Evolutionary conservation across 2,888 invertebrate genomes (phyloP), one percentile per base, ranked within the genome.

Genomic region (Trissolcus brochymenae): DNA sequence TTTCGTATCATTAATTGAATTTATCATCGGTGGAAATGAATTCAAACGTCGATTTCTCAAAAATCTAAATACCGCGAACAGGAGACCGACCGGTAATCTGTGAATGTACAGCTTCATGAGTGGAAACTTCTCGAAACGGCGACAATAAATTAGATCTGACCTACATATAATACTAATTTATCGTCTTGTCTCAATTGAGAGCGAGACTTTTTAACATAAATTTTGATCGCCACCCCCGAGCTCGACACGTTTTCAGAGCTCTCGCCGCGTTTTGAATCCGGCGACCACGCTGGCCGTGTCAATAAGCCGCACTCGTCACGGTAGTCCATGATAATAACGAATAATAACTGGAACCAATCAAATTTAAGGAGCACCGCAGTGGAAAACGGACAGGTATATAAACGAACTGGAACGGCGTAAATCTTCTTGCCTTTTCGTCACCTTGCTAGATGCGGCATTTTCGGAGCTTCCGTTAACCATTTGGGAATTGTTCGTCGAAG

Each of bases 281-380:
- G 1, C 46, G 25, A 25, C 25, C 25, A 25, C 25, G 25, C 25
- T 25, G 25, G 25, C 35, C 9, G 72, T 72, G 76, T 17, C 77
- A 60, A 41, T 80, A 82, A 83, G 81, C 76, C 79, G 57, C 61
- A 82, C 81, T 35, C 67, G 86, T 84, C 83, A 86, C 84, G 86
- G 79, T 80, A 83, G 83, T 81, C 82, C 72, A 74, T 61, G 82
- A 84, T 85, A 82, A 85, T 84, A 85, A 86, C 83, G 81, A 87
- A 86, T 87, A 86, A 87, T 86, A 86, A 85, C 85, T 82, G 85
- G 82, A 85, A 86, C 87, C 80, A 84, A 87, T 83, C 73, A 81
- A 84, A 84, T 84, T 85, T 82, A 79, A 78, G 76, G 80, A 79
- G 65, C 67, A 53, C 68, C 78, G 55, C 67, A 61, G 64, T 55